Base-by-base conservation (phyloP, 2,113 vertebrate species). In the Meriones unguiculatus region DNA sequence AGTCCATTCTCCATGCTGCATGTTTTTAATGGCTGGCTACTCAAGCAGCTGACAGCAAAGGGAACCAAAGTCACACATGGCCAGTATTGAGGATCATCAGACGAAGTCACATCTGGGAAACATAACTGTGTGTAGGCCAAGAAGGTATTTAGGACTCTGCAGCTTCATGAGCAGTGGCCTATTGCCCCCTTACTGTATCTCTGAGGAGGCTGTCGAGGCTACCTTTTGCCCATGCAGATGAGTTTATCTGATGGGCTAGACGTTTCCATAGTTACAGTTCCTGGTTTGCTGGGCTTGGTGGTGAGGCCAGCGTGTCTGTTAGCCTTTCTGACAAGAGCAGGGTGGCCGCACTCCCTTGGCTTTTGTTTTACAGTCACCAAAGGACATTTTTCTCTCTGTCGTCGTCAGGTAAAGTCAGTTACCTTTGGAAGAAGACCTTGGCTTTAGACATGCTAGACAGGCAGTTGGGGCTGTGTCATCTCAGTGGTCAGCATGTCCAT, bases 1-100 rank as follows among this genome's bases (percentile, higher is more conserved):
- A 0, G 3, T 72, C 10, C n/a, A 0, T 54, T 8, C 30, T 22
- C 73, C 41, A 4, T 1, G 62, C 2, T 6, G 72, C 76, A 3
- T 22, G 15, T 3, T n/a, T 28, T 62, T 41, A 18, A 69, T 59
- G 25, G 30, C 1, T 0, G 7, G 35, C 18, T 22, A 0, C 2
- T 1, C 20, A 18, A 18, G 50, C 65, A 32, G 25, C 75, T 64
- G 17, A 7, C 8, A 54, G 76, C 52, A 75, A 50, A 8, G 28
- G 54, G 18, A 57, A 10, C 30, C 54, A 46, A 46, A 30, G 59
- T 50, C 32, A 20, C 24, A 25, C 5, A 25, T 38, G 20, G 38
- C 28, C 4, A 7, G 5, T 13, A 59, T 17, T 52, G 22, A 1
- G 30, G 28, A 35, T 82, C 46, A 30, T 65, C 10, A 20, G 88